Conservation (phyloP, 1,140 invertebrate species). For the Panagrolaimus sp. region DNA sequence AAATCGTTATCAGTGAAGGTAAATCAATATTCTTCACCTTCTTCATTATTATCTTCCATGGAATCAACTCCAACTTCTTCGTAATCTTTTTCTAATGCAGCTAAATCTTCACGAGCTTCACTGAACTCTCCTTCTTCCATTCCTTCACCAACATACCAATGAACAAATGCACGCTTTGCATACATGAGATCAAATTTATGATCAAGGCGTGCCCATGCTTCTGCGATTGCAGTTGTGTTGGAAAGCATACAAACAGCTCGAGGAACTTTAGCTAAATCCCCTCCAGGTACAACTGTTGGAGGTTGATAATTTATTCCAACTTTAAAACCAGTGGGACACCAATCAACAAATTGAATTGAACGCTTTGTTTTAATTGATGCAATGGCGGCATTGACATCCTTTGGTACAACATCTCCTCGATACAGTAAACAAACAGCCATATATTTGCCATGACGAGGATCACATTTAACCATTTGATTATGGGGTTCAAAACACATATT, state of each 20-base stretch:
- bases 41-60: slow-evolving; percentile 21
- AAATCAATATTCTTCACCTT: slow-evolving; percentile 22
- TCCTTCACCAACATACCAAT: slow-evolving; percentile 58
- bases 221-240: slow-evolving; percentile 46
- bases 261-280: slow-evolving; percentile 61
- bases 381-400: slow-evolving; percentile 64
- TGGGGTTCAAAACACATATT: slow-evolving; percentile 54
- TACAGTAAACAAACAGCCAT: slow-evolving; percentile 56
- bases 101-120: slow-evolving; percentile 47
- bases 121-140: slow-evolving; percentile 57
- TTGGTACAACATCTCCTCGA: slow-evolving; percentile 52
- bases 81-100: slow-evolving; percentile 38
- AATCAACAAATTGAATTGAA: slow-evolving; percentile 61
- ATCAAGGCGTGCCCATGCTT: slow-evolving; percentile 62
- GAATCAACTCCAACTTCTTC: slow-evolving; percentile 35
- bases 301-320: slow-evolving; percentile 57
- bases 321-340: slow-evolving; percentile 61
- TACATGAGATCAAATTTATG: slow-evolving; percentile 64
- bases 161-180: slow-evolving; percentile 68
- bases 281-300: slow-evolving; percentile 54
- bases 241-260: slow-evolving; percentile 45
- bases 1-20: not conserved
- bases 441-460: slow-evolving; percentile 51
- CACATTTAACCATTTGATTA: slow-evolving; percentile 57
- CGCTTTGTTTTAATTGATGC: slow-evolving; percentile 60